A percentile compares a stretch with the other conserved stretches of the same genome.
phyloP scores from a whole-genome alignment of 2,113 vertebrate genomes.

The Poecilia latipinna region DNA sequence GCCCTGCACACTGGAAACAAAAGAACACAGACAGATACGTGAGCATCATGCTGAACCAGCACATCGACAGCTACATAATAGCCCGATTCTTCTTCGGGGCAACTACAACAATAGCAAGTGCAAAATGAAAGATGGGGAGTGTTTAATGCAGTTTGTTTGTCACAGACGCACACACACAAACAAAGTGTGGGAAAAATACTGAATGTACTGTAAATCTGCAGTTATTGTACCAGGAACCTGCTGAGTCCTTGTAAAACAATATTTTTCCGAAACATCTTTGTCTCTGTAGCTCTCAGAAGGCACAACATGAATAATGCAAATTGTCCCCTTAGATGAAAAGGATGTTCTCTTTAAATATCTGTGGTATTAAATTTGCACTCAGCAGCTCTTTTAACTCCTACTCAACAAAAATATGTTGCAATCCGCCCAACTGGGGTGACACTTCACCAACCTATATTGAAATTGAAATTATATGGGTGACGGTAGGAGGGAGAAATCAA shows the following conservation, averaged over 20 bases:
- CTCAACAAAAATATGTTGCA: constrained; percentile 73
- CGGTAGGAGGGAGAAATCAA: constrained; percentile 48
- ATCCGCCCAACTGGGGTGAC: constrained; percentile 69
- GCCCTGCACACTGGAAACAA: constrained; percentile 86
- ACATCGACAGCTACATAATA: constrained; percentile 28
- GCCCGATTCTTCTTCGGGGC: constrained; percentile 22
- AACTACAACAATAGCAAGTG: constrained; percentile 28
- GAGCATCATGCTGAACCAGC: constrained; percentile 45
- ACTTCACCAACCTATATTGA: constrained; percentile 49
- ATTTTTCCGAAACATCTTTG: constrained; percentile 55
- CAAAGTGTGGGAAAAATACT: constrained; percentile 1
- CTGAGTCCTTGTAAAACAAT: constrained; percentile 44
- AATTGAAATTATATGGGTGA: constrained; percentile 14
- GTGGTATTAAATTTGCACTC: constrained; percentile 75
- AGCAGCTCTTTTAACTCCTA: constrained; percentile 76
- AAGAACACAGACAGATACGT: constrained; percentile 56
- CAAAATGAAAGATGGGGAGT: constrained; percentile 26
- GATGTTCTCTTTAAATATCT: constrained; percentile 74
- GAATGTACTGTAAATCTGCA: constrained; percentile 34
- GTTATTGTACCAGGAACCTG: constrained; percentile 37
- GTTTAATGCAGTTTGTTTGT: constrained; percentile 13
- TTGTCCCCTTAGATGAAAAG: constrained; percentile 73
- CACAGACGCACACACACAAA: constrained; percentile 13
- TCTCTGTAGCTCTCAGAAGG: constrained; percentile 59
- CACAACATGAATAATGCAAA: constrained; percentile 80